A percentile compares a stretch with the other conserved stretches of the same genome.
Conservation (phyloP, 2,888 invertebrate genomes). For the Pyrrhosoma nymphula region DNA sequence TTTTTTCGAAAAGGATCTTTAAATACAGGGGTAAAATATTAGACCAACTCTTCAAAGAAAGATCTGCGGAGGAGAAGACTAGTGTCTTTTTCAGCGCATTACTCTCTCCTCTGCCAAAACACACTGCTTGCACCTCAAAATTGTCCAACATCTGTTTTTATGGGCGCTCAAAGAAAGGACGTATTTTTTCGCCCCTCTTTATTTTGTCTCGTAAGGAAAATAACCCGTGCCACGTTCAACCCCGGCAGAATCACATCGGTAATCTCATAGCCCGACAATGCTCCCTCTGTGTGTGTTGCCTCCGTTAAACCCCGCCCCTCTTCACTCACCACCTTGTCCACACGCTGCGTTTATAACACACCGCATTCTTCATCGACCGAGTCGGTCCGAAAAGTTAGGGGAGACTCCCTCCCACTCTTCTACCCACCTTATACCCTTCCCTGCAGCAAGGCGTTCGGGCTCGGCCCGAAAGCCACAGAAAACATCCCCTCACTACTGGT, state of each 20-base stretch:
- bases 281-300: neutral
- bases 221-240: neutral
- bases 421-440: neutral
- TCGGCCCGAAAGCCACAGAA: neutral
- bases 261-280: neutral
- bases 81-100: neutral
- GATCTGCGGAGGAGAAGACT: neutral
- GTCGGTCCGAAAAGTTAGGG: neutral
- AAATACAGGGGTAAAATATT: neutral
- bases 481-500: neutral
- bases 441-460: neutral
- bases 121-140: neutral
- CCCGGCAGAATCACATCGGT: neutral
- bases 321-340: neutral
- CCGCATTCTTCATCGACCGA: conserved; percentile 45
- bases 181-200: neutral
- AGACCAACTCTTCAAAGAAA: neutral
- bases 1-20: neutral
- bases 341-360: neutral
- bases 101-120: neutral
- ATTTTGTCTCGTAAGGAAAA: neutral
- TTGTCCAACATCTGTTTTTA: neutral
- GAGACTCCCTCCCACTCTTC: neutral
- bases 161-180: neutral
- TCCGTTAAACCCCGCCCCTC: neutral